Evolutionary conservation across 2,113 vertebrate genomes (phyloP).

Genomic region (Lepidothrix coronata): DNA sequence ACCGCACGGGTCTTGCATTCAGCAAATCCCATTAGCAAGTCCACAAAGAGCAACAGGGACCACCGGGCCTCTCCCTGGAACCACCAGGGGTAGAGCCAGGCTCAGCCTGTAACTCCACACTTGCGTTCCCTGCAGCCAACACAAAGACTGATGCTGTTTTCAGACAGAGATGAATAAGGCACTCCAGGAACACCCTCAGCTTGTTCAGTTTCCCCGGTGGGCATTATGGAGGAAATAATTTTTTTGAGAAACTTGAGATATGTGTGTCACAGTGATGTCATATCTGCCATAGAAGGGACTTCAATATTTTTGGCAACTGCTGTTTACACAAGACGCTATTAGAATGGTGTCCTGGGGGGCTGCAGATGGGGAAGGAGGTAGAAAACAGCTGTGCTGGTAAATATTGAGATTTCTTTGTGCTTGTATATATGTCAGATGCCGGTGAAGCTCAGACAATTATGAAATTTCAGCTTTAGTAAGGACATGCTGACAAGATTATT

Average conservation of each 20-base stretch:
- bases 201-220: neutral
- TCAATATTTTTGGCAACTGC: neutral
- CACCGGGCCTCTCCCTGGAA: rapidly evolving
- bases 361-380: constrained; percentile 27
- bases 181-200: neutral
- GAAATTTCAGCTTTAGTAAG: constrained; percentile 31
- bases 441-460: constrained; percentile 32
- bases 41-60: neutral
- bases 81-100: neutral
- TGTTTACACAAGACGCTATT: neutral
- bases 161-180: neutral
- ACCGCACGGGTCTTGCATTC: rapidly evolving
- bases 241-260: neutral
- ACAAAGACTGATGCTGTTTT: neutral
- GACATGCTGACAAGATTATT: neutral
- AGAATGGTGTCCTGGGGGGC: neutral
- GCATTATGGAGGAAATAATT: neutral
- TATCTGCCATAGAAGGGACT: neutral
- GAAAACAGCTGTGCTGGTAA: constrained; percentile 39
- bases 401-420: constrained; percentile 52
- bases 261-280: neutral
- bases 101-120: neutral
- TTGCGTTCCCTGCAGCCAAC: rapidly evolving
- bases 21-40: neutral
- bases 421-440: neutral